Evolutionary conservation across 1,140 invertebrate genomes (phyloP).

Genomic region (Nephila pilipes): DNA sequence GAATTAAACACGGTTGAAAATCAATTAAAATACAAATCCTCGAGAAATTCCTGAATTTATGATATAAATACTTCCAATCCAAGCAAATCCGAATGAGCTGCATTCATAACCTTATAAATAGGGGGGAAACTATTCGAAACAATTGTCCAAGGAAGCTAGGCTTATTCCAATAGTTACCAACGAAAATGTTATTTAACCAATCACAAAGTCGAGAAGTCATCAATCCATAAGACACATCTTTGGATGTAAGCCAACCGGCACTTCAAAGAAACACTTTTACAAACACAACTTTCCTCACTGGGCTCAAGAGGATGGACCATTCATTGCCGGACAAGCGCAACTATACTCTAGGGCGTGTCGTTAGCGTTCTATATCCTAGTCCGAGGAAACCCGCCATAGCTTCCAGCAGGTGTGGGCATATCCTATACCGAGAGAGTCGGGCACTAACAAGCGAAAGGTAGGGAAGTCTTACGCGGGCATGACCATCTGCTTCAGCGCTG

Average conservation of each 20-base stretch:
- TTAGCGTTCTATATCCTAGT: neutral
- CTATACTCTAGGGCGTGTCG: neutral
- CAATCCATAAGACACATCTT: too few relatives aligned
- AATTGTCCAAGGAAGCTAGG: neutral
- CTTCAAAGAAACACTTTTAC: too few relatives aligned
- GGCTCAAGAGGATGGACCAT: neutral
- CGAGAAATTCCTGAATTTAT: too few relatives aligned
- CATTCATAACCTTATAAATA: too few relatives aligned
- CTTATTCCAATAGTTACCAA: neutral
- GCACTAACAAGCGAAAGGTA: slow-evolving; percentile 1
- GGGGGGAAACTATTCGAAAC: too few relatives aligned
- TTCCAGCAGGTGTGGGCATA: slow-evolving; percentile 35
- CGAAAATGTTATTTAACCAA: neutral
- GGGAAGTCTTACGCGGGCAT: slow-evolving; percentile 2
- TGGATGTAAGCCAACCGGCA: too few relatives aligned
- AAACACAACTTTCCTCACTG: neutral
- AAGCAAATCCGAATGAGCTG: too few relatives aligned
- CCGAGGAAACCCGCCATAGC: neutral
- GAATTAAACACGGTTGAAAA: too few relatives aligned
- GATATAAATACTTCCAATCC: too few relatives aligned
- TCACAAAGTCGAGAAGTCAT: too few relatives aligned
- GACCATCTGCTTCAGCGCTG: neutral
- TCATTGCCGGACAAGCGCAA: neutral
- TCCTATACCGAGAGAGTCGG: neutral
- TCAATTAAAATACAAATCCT: too few relatives aligned